phyloP scores from a whole-genome alignment of 2,113 vertebrate genomes.

The Melospiza georgiana region DNA sequence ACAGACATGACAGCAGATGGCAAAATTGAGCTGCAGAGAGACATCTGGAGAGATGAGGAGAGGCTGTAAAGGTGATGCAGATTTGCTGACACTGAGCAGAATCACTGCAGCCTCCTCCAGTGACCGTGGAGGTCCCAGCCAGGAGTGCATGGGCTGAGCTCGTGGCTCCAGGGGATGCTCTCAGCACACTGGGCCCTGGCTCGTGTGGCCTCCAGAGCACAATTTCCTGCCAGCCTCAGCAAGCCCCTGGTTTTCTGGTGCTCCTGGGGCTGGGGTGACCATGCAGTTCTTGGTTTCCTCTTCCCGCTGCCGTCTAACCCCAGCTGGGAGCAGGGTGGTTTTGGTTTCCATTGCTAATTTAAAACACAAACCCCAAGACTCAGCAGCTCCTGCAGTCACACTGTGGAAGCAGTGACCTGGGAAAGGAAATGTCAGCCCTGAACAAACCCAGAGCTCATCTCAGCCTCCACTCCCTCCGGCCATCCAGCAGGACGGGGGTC shows the following conservation, averaged over 20 bases:
- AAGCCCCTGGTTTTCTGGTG: background rate
- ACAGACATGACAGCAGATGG: slow-evolving; percentile 39
- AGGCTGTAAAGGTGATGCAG: background rate
- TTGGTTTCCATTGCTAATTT: slow-evolving; percentile 3
- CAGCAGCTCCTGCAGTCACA: background rate
- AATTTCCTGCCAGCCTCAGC: background rate
- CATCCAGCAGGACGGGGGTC: background rate
- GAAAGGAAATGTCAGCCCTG: background rate
- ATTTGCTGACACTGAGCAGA: background rate
- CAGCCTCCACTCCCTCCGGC: background rate
- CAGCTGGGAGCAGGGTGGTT: background rate
- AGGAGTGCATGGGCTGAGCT: background rate
- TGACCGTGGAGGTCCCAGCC: fast-evolving
- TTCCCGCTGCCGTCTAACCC: background rate
- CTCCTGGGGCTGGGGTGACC: background rate
- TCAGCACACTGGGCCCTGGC: fast-evolving
- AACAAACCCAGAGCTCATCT: background rate
- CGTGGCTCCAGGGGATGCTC: background rate
- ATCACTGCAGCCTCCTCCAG: background rate
- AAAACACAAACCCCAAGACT: background rate
- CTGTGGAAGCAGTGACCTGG: background rate
- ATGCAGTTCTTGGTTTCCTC: background rate
- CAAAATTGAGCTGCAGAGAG: slow-evolving; percentile 47
- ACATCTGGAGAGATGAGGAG: background rate
- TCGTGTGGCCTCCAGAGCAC: background rate